These are phyloP conservation scores for Esox masquinongy DNA, from an alignment of 2,797 vertebrate genomes.

Conservation along the genomic window DNA sequence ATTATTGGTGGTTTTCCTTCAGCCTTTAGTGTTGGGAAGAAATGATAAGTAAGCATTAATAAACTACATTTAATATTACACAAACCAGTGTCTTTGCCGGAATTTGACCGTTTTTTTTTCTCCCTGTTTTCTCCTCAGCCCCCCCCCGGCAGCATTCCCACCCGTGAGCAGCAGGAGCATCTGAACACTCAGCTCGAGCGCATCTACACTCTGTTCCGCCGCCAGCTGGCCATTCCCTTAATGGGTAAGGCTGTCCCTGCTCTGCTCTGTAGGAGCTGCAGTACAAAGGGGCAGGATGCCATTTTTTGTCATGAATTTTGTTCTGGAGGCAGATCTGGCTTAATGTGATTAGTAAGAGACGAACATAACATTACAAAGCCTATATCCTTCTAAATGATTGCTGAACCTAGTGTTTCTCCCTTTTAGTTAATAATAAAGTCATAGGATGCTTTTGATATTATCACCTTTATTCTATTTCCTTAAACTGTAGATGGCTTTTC, in stretches of 20 bases:
- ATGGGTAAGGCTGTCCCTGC: constrained; percentile 78
- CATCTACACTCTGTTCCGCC: constrained; percentile 90
- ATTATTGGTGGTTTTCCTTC: too few species aligned
- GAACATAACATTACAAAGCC: not conserved
- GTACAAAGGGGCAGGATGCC: constrained; percentile 11
- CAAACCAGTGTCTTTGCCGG: constrained; percentile 13
- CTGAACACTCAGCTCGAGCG: constrained; percentile 86
- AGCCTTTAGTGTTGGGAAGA: not conserved
- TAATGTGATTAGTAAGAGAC: not conserved
- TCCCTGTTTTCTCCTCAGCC: constrained; percentile 74
- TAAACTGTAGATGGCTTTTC: not conserved
- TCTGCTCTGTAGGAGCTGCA: constrained; percentile 32
- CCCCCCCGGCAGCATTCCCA: constrained; percentile 82
- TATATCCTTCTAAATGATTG: not conserved
- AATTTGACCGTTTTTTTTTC: constrained; percentile 29
- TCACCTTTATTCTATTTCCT: not conserved
- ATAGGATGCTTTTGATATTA: not conserved
- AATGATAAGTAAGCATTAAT: not conserved
- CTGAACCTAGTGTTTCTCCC: not conserved
- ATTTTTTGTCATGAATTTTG: too few species aligned
- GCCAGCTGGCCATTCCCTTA: constrained; percentile 91
- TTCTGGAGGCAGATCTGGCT: constrained; percentile 17
- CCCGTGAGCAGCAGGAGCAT: constrained; percentile 85
- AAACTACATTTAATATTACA: constrained; percentile 9
- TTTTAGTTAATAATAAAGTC: not conserved